Conservation (phyloP, 2,888 invertebrate genomes). For the Drosophila subsilvestris region DNA sequence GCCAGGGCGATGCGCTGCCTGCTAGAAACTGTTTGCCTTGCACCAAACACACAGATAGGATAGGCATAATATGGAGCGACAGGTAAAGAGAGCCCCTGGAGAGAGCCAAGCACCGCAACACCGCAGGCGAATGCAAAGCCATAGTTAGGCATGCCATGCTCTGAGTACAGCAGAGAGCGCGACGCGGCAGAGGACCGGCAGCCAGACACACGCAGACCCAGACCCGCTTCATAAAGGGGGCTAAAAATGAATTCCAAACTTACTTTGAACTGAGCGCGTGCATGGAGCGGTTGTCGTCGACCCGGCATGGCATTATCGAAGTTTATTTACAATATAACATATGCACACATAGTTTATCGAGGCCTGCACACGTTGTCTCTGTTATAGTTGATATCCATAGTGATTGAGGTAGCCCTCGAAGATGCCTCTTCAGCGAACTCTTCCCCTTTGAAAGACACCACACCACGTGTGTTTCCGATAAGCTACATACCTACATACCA, state of each 20-base stretch:
- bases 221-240: conserved; percentile 57
- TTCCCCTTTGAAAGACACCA: conserved; percentile 31
- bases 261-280: conserved; percentile 64
- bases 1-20: conserved; percentile 5
- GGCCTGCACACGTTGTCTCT: neutral
- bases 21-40: conserved; percentile 22
- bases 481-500: no score
- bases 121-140: conserved; percentile 63
- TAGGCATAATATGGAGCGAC: neutral
- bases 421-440: neutral
- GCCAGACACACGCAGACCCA: conserved; percentile 33
- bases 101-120: conserved; percentile 28
- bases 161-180: neutral
- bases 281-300: conserved; percentile 45
- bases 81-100: conserved; percentile 5
- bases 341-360: neutral
- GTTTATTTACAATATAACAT: neutral
- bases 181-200: conserved; percentile 4
- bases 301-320: neutral
- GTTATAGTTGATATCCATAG: neutral
- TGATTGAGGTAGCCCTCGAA: conserved; percentile 8
- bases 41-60: conserved; percentile 19
- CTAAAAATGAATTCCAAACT: conserved; percentile 52
- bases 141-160: conserved; percentile 47
- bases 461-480: conserved; percentile 53